Evolutionary conservation across 2,888 invertebrate genomes (phyloP), one percentile per base, ranked within the genome.

Genomic region (Syrista parreyssii): DNA sequence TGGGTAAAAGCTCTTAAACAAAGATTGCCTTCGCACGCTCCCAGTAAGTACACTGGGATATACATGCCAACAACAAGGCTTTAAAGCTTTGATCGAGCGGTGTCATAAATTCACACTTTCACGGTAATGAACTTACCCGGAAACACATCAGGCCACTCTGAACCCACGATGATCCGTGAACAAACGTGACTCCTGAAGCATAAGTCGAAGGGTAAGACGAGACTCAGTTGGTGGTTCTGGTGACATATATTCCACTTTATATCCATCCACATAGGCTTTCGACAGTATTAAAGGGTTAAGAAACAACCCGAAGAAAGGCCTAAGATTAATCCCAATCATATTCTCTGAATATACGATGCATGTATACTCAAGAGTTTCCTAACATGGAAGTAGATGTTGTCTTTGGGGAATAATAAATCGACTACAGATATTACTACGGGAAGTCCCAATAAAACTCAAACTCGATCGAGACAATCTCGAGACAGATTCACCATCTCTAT

Each of bases 101-200:
- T 71, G 77, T 73, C 79, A 80, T 85, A 85, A 86, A 85, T 84
- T 84, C 76, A 55, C 79, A 82, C 84, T 84, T 85, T 84, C 84
- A 85, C 83, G 84, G 81, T 84, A 84, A 84, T 80, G 82, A 84
- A 83, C 81, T 80, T 76, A 79, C 81, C 79, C 81, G 83, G 82
- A 82, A 80, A 76, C 55, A 55, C 55, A 55, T 55, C 55, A 82
- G 71, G 31, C 33, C 76, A 36, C 55, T 69, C 33, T 74, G 68
- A 74, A 73, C 77, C 40, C 69, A 12, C 40, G 35, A 31, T 74
- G 75, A 55, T 75, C 33, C 31, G 32, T 68, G n/a, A 31, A 36
- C 75, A 68, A 68, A 31, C 75, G 74, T 68, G 77, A 75, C 74
- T 71, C 12, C 71, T 15, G 32, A 31, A 23, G 32, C 15, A 71